These are phyloP conservation scores for Sarcoramphus papa DNA, from an alignment of 2,797 vertebrate species.

Conservation along the genomic window DNA sequence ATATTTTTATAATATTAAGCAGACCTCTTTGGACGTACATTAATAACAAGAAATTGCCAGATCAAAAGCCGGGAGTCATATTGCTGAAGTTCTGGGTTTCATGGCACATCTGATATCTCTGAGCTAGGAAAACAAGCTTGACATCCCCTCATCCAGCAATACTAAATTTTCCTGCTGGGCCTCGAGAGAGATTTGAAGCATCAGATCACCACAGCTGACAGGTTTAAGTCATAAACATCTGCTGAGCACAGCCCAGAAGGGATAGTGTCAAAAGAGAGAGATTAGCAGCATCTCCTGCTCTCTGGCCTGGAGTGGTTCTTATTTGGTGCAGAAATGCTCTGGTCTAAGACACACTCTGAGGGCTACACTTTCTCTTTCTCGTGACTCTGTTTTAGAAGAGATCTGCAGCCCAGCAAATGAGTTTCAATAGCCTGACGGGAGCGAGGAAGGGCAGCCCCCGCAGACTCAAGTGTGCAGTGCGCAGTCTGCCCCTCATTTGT, in stretches of 20 bases:
- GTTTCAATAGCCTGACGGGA: background rate
- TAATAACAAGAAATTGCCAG: background rate
- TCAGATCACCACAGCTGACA: slow-evolving; percentile 16
- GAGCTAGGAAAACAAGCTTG: background rate
- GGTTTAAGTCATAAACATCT: slow-evolving; percentile 27
- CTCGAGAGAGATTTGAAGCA: background rate
- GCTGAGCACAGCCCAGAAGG: background rate
- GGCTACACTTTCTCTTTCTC: background rate
- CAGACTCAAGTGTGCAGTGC: background rate
- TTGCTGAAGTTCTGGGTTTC: background rate
- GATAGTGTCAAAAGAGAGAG: background rate
- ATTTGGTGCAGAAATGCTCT: background rate
- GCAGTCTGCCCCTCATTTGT: background rate
- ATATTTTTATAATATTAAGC: background rate
- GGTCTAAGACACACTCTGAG: background rate
- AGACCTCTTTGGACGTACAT: background rate
- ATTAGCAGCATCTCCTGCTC: background rate
- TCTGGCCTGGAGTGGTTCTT: background rate
- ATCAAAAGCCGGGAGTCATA: background rate
- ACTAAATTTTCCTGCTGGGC: background rate
- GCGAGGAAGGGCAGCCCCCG: accelerated
- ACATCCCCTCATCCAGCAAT: background rate
- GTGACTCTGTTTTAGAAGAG: background rate
- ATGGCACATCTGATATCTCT: background rate
- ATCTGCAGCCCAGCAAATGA: background rate